phyloP scores from a whole-genome alignment of 2,888 invertebrate species.

The Drosophila pseudotalamancana region DNA sequence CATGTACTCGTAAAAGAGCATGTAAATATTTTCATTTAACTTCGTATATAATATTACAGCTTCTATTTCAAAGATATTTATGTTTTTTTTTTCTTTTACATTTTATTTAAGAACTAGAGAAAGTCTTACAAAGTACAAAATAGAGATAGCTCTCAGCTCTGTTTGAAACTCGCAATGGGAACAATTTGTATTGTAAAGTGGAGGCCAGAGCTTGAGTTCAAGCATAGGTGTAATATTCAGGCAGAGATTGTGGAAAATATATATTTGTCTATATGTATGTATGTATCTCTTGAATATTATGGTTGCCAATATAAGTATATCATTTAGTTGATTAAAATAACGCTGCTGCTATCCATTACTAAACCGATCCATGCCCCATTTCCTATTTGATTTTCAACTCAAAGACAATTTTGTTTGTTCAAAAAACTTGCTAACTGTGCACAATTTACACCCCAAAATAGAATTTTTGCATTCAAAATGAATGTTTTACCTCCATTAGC shows the following conservation, averaged over 20 bases:
- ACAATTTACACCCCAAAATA: neutral
- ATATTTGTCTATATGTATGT: constrained; percentile 12
- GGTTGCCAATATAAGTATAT: constrained; percentile 2
- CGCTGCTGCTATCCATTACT: constrained; percentile 1
- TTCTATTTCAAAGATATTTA: constrained; percentile 32
- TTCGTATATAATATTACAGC: constrained; percentile 41
- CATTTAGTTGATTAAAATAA: constrained; percentile 13
- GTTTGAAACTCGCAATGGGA: constrained; percentile 46
- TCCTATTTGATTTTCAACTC: neutral
- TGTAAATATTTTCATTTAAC: constrained; percentile 40
- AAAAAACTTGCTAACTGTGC: constrained; percentile 15
- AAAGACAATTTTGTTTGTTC: constrained; percentile 6
- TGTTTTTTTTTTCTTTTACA: neutral
- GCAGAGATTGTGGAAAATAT: constrained; percentile 31
- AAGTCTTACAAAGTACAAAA: constrained; percentile 63
- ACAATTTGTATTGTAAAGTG: constrained; percentile 24
- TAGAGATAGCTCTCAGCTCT: constrained; percentile 41
- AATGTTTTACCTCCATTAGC: neutral
- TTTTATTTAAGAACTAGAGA: constrained; percentile 36
- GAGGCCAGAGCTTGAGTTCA: constrained; percentile 22
- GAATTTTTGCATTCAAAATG: constrained; percentile 12
- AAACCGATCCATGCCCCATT: constrained; percentile 1
- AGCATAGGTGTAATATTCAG: constrained; percentile 16
- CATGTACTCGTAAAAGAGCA: constrained; percentile 46
- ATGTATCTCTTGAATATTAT: constrained; percentile 5